Conservation (phyloP, 2,797 vertebrate species). For the Sebastes umbrosus region DNA sequence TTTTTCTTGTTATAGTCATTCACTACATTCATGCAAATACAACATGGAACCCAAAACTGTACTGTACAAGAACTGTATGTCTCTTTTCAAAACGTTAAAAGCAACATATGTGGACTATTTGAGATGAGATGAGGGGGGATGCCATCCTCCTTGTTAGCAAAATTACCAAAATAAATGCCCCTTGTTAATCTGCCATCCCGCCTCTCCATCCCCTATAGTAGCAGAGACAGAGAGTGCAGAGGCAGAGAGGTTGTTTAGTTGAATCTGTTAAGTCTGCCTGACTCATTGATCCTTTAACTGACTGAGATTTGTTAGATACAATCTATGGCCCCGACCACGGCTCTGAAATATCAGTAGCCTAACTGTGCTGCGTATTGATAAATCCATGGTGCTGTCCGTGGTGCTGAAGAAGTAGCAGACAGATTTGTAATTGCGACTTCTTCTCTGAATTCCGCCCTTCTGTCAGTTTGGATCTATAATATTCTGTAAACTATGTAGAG, state of each 20-base stretch:
- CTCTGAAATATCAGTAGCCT: background rate
- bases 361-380: background rate
- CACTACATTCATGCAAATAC: background rate
- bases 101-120: background rate
- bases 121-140: background rate
- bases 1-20: background rate
- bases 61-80: background rate
- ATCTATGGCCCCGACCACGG: background rate
- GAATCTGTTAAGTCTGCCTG: background rate
- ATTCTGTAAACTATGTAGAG: background rate
- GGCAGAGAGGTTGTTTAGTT: background rate
- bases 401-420: background rate
- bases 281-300: background rate
- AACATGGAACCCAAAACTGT: background rate
- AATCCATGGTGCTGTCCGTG: background rate
- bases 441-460: background rate
- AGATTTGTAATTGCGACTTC: background rate
- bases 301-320: background rate
- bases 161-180: background rate
- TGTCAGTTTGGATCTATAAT: background rate
- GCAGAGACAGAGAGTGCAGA: background rate
- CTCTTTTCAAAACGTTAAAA: background rate
- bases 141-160: background rate
- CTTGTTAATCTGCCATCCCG: background rate
- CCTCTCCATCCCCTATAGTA: background rate